A percentile compares a stretch with the other conserved stretches of the same genome.
These are phyloP conservation scores for Phylloscopus trochiloides DNA, from an alignment of 2,113 vertebrate species.

Conservation along the genomic window DNA sequence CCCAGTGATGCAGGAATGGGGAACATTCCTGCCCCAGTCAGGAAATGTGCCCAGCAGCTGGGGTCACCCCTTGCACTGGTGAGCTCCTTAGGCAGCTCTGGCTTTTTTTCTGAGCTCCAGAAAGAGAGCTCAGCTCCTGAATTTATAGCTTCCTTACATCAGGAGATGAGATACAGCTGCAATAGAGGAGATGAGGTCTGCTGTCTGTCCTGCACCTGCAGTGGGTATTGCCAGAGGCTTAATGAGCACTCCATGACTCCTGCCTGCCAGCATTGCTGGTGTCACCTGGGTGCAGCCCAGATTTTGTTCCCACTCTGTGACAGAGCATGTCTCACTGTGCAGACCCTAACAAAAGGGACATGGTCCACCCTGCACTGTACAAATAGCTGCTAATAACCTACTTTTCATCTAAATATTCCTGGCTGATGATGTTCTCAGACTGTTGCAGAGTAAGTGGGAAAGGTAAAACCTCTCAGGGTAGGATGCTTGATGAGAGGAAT, in stretches of 20 bases:
- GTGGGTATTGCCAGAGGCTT: not conserved
- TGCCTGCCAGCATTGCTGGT: not conserved
- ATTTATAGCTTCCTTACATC: not conserved
- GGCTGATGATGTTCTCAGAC: not conserved
- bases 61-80: accelerated
- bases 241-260: not conserved
- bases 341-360: not conserved
- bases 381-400: not conserved
- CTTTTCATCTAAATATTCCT: not conserved
- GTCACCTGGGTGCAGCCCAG: not conserved
- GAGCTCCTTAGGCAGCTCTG: not conserved
- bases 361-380: accelerated
- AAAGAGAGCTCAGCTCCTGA: not conserved
- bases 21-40: accelerated
- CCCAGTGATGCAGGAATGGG: not conserved
- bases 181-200: not conserved
- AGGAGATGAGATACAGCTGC: not conserved
- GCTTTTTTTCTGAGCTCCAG: not conserved
- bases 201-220: not conserved
- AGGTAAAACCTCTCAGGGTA: not conserved
- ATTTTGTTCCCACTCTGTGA: not conserved
- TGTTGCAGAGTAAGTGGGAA: not conserved
- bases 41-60: not conserved
- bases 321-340: not conserved
- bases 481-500: not conserved